Evolutionary conservation across 2,113 vertebrate genomes (phyloP).

Genomic region (Pituophis catenifer): DNA sequence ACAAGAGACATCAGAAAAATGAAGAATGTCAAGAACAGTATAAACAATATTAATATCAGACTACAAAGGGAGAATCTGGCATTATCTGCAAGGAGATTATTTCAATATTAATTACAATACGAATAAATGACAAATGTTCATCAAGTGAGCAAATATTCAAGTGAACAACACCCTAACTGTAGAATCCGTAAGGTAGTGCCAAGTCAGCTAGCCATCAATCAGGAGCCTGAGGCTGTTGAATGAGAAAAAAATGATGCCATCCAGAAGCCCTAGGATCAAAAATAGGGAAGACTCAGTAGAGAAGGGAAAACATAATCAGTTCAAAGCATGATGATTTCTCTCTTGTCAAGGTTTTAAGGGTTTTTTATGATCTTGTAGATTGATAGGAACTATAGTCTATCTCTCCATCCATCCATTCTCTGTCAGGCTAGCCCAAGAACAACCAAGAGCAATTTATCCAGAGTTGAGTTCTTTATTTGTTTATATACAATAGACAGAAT

Average conservation of each 20-base stretch:
- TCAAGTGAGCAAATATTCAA: neutral
- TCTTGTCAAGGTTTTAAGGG: no score
- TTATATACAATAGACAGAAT: neutral
- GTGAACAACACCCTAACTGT: neutral
- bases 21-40: neutral
- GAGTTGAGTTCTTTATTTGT: no score
- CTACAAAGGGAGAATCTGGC: neutral
- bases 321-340: no score
- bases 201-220: neutral
- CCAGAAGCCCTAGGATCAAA: neutral
- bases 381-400: no score
- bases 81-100: neutral
- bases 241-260: neutral
- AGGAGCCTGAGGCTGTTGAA: neutral
- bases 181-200: neutral
- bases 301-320: neutral
- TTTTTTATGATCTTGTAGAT: no score
- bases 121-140: neutral
- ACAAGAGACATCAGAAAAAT: neutral
- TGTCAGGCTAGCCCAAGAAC: no score
- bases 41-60: neutral
- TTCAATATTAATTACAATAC: neutral
- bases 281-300: neutral
- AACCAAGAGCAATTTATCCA: no score
- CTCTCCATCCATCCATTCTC: no score